Conservation (phyloP, 2,797 vertebrate species). For the Trematomus bernacchii region DNA sequence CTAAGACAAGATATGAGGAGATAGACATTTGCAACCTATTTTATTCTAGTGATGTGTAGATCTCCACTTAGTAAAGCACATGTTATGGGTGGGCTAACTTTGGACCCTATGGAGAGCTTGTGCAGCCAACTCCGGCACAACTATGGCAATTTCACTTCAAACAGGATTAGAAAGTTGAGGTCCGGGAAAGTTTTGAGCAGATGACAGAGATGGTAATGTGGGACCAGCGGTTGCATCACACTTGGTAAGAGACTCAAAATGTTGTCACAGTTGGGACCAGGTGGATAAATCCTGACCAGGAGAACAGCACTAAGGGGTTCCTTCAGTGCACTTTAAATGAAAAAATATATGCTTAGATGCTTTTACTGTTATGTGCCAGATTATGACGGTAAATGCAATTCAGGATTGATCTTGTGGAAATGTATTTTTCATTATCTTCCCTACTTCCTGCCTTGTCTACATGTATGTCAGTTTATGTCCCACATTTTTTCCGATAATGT, state of each 20-base stretch:
- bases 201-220: constrained; percentile 17
- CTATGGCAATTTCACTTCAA: background rate
- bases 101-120: too few relatives aligned
- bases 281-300: constrained; percentile 24
- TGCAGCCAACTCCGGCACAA: background rate
- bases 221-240: background rate
- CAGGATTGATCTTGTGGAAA: constrained; percentile 26
- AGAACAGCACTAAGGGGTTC: constrained; percentile 18
- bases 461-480: constrained; percentile 26
- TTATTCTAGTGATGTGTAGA: background rate
- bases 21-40: background rate
- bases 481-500: constrained; percentile 44
- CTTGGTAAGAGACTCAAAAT: constrained; percentile 16
- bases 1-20: background rate
- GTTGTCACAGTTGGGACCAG: constrained; percentile 14
- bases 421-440: constrained; percentile 9
- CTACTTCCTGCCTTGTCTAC: constrained; percentile 2
- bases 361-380: constrained; percentile 41
- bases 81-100: too few relatives aligned
- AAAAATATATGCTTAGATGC: constrained; percentile 40
- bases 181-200: constrained; percentile 13
- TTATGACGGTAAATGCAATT: constrained; percentile 46
- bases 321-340: constrained; percentile 37
- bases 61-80: background rate
- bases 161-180: background rate